phyloP scores from a whole-genome alignment of 2,888 invertebrate species.

The Lycia hirtaria region DNA sequence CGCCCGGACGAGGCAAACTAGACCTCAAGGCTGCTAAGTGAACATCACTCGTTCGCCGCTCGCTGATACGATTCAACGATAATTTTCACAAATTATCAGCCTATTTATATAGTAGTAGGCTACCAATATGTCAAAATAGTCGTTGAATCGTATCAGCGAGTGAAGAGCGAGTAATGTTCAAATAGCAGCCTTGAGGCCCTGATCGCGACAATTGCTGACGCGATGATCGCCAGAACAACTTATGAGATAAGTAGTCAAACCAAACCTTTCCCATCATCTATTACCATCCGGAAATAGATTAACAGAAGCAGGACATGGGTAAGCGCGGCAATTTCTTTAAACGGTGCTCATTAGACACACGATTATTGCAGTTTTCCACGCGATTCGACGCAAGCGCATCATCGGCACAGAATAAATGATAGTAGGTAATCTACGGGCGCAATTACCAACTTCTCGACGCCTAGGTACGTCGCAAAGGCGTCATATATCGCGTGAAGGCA shows the following conservation, averaged over 20 bases:
- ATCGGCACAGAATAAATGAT: not conserved
- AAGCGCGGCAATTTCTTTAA: conserved; percentile 54
- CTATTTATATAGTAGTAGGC: no score
- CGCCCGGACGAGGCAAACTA: no score
- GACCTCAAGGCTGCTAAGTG: no score
- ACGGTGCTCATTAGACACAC: conserved; percentile 45
- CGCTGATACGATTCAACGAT: no score
- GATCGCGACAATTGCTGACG: no score
- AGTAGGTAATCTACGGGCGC: conserved; percentile 27
- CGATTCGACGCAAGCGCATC: conserved; percentile 44
- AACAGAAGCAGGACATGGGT: conserved; percentile 63
- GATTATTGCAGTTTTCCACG: conserved; percentile 49
- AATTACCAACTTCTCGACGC: conserved; percentile 32
- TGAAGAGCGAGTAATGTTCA: no score
- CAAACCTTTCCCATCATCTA: conserved; percentile 16
- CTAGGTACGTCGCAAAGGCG: conserved; percentile 49
- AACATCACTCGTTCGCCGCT: no score
- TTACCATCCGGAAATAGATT: conserved; percentile 42
- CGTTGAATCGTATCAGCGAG: no score
- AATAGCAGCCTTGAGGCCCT: no score
- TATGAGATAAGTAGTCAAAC: not conserved
- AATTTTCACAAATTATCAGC: no score
- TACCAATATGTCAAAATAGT: no score
- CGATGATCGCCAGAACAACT: not conserved
- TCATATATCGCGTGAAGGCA: conserved; percentile 60